Conservation (phyloP, 1,140 invertebrate genomes). For the Marisa cornuarietis region DNA sequence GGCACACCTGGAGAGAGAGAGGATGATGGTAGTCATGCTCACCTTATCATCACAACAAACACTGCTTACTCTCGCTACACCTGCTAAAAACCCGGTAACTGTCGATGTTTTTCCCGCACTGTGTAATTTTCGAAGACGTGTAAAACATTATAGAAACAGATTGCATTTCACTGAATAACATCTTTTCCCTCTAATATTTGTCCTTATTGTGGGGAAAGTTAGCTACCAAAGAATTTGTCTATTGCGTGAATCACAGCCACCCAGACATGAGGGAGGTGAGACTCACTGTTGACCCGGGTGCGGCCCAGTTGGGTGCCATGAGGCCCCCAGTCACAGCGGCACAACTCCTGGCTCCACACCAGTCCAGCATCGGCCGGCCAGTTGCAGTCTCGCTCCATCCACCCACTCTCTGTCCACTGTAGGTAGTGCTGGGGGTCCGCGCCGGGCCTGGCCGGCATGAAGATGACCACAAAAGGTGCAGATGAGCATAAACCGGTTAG, state of each 20-base stretch:
- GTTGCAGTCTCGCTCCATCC: slow-evolving; percentile 37
- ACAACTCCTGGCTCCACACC: slow-evolving; percentile 31
- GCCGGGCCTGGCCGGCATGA: not conserved
- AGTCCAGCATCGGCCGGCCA: slow-evolving; percentile 37
- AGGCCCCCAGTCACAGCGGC: slow-evolving; percentile 39
- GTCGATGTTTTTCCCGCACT: not conserved
- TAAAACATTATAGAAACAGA: no score
- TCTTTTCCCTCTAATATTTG: no score
- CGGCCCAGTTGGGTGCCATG: slow-evolving; percentile 19
- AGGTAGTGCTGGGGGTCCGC: slow-evolving; percentile 17
- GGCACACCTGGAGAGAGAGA: slow-evolving; percentile 20
- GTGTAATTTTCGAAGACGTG: no score
- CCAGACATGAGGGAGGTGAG: no score
- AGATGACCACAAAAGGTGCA: not conserved
- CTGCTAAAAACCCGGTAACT: not conserved
- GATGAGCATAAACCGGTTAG: not conserved
- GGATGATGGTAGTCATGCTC: not conserved
- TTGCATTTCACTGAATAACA: no score
- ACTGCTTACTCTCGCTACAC: not conserved
- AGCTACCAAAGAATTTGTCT: no score
- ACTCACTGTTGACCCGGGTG: slow-evolving; percentile 18
- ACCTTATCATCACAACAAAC: not conserved
- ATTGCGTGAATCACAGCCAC: no score
- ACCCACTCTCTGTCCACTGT: slow-evolving; percentile 27
- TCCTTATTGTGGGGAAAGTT: no score